Base-by-base conservation (phyloP, 2,888 invertebrate species). In the Drosophila diplacantha region DNA sequence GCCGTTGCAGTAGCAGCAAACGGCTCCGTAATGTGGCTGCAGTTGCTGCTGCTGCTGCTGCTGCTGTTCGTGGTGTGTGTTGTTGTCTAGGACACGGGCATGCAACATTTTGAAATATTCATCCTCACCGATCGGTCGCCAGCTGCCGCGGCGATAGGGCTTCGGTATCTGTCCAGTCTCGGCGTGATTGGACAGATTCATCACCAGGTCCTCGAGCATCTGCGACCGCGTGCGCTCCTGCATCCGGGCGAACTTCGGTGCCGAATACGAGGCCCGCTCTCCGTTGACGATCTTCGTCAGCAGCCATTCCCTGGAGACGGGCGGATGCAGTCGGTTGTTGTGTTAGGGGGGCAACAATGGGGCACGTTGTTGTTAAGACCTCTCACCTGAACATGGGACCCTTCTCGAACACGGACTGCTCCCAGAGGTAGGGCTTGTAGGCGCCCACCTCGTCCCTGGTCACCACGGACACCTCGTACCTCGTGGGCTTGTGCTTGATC, bases 111-210 rank as follows among this genome's bases (percentile, higher is more conserved):
- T 85, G 78, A 74, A 78, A 86, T 85, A 85, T 85, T 85, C 86
- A 83, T 87, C 85, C 88, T 88, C 86, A 72, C 92, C 97, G 72
- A 97, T 96, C 14, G 97, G 97, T 82, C 97, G 91, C 97, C 97
- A 97, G 8, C 96, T 96, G 92, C 94, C 94, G 90, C 93, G 92
- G 88, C 96, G 91, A 87, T 97, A 97, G 24, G 97, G 96, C 89
- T 97, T 97, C 11, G 97, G 97, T 88, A 97, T 97, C 89, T 97
- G 96, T 64, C 97, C 97, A 41, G 97, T 97, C 89, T 97, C 96
- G 0, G 96, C 96, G 85, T 97, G 96, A 89, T 97, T 97, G 75
- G 96, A 95, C 76, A 97, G 89, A 89, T 97, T 97, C 72, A 96
- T 96, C 9, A 97, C 96, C 65, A 97, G 94, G 85, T 97, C 97